Percentiles rank a stretch among this genome's conserved stretches.
phyloP scores from a whole-genome alignment of 2,113 vertebrate species.

The Hiodon tergisus region DNA sequence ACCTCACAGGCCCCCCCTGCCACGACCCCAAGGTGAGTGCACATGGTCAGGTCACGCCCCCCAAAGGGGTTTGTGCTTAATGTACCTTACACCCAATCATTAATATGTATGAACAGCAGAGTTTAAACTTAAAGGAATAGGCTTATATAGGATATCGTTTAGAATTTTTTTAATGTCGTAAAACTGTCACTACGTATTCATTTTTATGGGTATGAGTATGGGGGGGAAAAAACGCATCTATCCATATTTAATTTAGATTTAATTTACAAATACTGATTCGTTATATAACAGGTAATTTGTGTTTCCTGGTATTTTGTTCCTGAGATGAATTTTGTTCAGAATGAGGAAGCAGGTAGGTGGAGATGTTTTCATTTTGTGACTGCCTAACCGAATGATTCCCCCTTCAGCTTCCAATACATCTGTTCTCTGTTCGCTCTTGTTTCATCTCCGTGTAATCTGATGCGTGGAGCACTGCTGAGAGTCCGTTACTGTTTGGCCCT shows the following conservation, averaged over 20 bases:
- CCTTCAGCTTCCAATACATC: background rate
- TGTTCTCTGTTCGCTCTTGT: background rate
- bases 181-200: too few species aligned
- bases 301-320: too few species aligned
- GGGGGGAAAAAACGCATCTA: too few species aligned
- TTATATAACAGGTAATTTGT: too few species aligned
- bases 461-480: background rate
- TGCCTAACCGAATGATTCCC: conserved; percentile 2
- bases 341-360: background rate
- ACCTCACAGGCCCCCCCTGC: conserved; percentile 77
- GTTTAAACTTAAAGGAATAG: too few species aligned
- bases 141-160: too few species aligned
- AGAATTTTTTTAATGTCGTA: too few species aligned
- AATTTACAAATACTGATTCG: too few species aligned
- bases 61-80: background rate
- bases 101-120: too few species aligned
- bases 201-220: too few species aligned
- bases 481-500: background rate
- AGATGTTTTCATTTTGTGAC: background rate
- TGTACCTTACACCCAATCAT: background rate
- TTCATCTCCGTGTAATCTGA: background rate
- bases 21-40: conserved; percentile 70
- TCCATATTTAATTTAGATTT: too few species aligned
- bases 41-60: background rate
- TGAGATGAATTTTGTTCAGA: background rate